Conservation (phyloP, 92 coral and sea anemone genomes). For the Chrysogorgia sp. region DNA sequence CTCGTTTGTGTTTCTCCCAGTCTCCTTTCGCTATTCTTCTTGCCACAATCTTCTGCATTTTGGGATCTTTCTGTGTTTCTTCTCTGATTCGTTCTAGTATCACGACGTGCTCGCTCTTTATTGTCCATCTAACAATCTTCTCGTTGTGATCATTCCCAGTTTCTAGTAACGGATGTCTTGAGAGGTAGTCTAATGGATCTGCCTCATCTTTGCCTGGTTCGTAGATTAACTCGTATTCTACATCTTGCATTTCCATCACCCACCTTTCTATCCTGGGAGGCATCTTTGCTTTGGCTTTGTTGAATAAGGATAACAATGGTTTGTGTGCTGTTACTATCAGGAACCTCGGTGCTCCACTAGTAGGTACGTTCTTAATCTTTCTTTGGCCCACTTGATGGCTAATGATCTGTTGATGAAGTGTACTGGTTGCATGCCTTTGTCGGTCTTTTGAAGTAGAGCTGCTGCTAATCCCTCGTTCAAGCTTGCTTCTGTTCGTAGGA, state of each 20-base stretch:
- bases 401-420: constrained; percentile 51
- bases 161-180: constrained; percentile 52
- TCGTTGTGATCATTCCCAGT: constrained; percentile 55
- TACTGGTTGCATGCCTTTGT: constrained; percentile 50
- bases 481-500: constrained; percentile 28
- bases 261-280: constrained; percentile 74
- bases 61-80: constrained; percentile 49
- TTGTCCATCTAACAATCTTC: constrained; percentile 45
- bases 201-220: constrained; percentile 62
- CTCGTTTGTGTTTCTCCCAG: constrained; percentile 44
- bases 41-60: constrained; percentile 49
- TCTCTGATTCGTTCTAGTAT: constrained; percentile 55
- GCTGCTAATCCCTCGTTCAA: constrained; percentile 57
- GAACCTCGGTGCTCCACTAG: constrained; percentile 74
- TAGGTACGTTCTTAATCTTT: constrained; percentile 53
- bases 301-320: constrained; percentile 65
- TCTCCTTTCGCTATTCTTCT: constrained; percentile 2
- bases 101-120: constrained; percentile 45
- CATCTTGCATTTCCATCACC: constrained; percentile 71
- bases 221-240: constrained; percentile 56
- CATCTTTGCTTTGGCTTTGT: constrained; percentile 55
- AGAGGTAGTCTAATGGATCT: constrained; percentile 48
- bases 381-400: constrained; percentile 61
- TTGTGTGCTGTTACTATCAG: constrained; percentile 72
- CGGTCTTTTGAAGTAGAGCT: constrained; percentile 49